Evolutionary conservation across 2,797 vertebrate species (phyloP).

Genomic region (Galagoides demidoff): DNA sequence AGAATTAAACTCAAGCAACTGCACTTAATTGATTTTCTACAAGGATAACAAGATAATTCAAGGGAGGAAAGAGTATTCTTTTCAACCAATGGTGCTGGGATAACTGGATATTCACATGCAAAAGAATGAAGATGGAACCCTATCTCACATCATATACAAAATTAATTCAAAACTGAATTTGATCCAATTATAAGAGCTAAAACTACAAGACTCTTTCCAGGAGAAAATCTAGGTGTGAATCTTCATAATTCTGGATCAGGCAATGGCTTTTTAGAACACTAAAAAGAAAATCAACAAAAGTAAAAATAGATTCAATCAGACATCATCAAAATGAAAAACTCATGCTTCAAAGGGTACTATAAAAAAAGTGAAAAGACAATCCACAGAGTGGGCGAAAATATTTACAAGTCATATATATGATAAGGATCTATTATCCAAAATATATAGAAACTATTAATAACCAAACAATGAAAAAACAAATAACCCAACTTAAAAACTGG

Average conservation of each 20-base stretch:
- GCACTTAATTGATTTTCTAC: neutral
- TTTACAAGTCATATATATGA: neutral
- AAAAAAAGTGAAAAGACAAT: constrained; percentile 9
- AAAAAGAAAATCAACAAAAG: neutral
- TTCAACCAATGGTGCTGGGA: neutral
- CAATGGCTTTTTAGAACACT: neutral
- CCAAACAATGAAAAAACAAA: neutral
- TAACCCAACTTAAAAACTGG: neutral
- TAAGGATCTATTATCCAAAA: neutral
- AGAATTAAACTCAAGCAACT: neutral
- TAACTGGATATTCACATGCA: neutral
- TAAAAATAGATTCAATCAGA: neutral
- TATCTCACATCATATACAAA: neutral
- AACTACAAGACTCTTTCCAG: neutral
- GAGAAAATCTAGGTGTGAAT: neutral
- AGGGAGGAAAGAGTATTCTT: neutral
- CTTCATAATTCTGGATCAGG: neutral
- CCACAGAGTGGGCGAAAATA: neutral
- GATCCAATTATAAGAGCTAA: neutral
- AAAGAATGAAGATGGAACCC: neutral
- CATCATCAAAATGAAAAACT: neutral
- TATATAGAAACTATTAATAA: neutral
- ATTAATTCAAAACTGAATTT: neutral
- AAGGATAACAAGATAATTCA: neutral
- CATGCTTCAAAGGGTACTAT: neutral